Conservation (phyloP, 2,888 invertebrate genomes). For the Seira ritae region DNA sequence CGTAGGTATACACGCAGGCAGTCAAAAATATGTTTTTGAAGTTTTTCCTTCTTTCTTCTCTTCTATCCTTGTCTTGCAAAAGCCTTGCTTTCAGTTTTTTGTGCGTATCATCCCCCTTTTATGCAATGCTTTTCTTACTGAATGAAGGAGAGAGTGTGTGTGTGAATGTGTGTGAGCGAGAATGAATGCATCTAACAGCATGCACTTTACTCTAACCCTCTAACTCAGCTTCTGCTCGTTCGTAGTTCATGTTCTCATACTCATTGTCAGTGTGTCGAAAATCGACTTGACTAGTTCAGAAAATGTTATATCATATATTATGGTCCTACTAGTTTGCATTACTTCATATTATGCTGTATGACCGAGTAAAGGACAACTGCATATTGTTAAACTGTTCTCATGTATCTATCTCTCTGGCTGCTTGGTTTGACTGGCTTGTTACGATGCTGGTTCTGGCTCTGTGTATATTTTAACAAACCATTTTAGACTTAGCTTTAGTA, state of each 20-base stretch:
- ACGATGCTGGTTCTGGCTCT: not conserved
- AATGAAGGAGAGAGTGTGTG: slow-evolving; percentile 5
- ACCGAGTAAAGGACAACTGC: slow-evolving; percentile 65
- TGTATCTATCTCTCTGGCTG: slow-evolving; percentile 15
- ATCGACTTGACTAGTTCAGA: not conserved
- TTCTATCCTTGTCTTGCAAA: slow-evolving; percentile 12
- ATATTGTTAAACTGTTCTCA: slow-evolving; percentile 25
- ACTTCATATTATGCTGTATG: slow-evolving; percentile 54
- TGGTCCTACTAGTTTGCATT: slow-evolving; percentile 30
- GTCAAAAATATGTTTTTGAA: not conserved
- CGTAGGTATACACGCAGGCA: not conserved
- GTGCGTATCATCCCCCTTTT: slow-evolving; percentile 33
- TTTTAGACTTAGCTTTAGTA: too few relatives aligned
- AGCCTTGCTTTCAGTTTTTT: slow-evolving; percentile 23
- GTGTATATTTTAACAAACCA: not conserved
- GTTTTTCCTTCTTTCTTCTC: slow-evolving; percentile 30
- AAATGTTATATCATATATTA: not conserved
- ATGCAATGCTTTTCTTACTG: not conserved
- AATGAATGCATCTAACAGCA: slow-evolving; percentile 59
- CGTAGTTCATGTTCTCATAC: not conserved
- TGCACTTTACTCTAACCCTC: slow-evolving; percentile 54
- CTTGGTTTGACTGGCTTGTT: slow-evolving; percentile 16
- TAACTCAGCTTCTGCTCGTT: slow-evolving; percentile 33
- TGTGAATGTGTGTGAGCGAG: slow-evolving; percentile 32
- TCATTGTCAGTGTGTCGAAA: slow-evolving; percentile 23